Evolutionary conservation across 2,797 vertebrate species (phyloP), one percentile per base, ranked within the genome.

Genomic region (Enteromius unitaeniatus): DNA sequence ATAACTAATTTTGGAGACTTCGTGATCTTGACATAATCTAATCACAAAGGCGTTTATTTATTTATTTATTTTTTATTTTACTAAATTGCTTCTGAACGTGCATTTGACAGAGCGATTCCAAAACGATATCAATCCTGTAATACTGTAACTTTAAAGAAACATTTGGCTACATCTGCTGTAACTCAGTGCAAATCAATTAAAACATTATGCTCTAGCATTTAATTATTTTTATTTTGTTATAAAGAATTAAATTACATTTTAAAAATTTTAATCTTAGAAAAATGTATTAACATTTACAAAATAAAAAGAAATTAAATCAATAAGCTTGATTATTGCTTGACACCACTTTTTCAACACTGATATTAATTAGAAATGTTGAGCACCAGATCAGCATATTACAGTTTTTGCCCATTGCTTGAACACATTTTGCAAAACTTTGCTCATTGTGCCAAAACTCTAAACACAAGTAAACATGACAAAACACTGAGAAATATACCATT

Each of bases 1-100:
- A 81, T 64, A 47, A 77, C 45, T 69, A 42, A 74, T 86, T 47
- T 78, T 60, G 19, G 49, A 87, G 73, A n/a, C 55, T 60, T 78
- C 28, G n/a, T 83, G 58, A 69, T 79, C 45, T 70, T 86, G 51
- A 83, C 79, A 53, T 51, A 78, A 84, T 82, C 81, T 65, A 49
- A 74, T 21, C 78, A 42, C 81, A 76, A 78, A 82, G 26, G 31
- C 11, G 1, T 69, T 55, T 72, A 37, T 40, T 40, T 8, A 40
- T 40, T 40, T 40, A 9, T 40, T 8, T 40, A 40, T 40, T 40
- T 6, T 37, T 40, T 40, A 40, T 47, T 47, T 19, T 23, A 83
- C 73, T 47, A 69, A 73, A 42, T 37, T 67, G 9, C 55, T 47
- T 15, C 10, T n/a, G 13, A 37, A 3, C 2, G 60, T 62, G 60